Evolutionary conservation across 2,888 invertebrate species (phyloP).

Genomic region (Drosophila mimetica): DNA sequence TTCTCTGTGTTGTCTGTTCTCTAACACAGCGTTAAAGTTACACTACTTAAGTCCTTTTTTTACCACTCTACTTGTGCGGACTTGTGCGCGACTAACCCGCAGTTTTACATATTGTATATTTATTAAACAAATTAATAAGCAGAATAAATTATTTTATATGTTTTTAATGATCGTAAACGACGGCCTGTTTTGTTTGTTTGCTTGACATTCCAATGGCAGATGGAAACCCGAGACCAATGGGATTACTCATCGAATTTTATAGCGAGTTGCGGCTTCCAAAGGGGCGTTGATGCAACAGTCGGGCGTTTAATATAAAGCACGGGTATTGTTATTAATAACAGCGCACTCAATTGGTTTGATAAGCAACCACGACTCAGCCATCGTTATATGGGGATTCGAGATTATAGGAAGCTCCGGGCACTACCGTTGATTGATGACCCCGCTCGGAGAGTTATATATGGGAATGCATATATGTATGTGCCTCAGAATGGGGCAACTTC

Average conservation of each 20-base stretch:
- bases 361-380: conserved; percentile 55
- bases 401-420: conserved; percentile 17
- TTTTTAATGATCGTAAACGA: conserved; percentile 69
- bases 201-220: conserved; percentile 15
- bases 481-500: conserved; percentile 42
- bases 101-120: conserved; percentile 74
- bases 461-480: conserved; percentile 6
- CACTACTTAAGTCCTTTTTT: conserved; percentile 41
- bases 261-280: conserved; percentile 16
- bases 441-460: conserved; percentile 12
- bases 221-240: conserved; percentile 36
- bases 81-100: conserved; percentile 65
- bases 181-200: conserved; percentile 14
- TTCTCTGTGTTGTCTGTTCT: conserved; percentile 40
- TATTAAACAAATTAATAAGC: conserved; percentile 81
- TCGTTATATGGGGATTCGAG: conserved; percentile 17
- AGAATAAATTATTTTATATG: conserved; percentile 78
- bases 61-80: conserved; percentile 29
- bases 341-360: conserved; percentile 67
- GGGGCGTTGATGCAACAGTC: conserved; percentile 55
- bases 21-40: conserved; percentile 46
- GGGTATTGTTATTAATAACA: conserved; percentile 73
- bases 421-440: conserved; percentile 59
- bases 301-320: conserved; percentile 58
- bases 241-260: conserved; percentile 58